A percentile compares a stretch with the other conserved stretches of the same genome.
These are phyloP conservation scores for Tethya wilhelma DNA, from an alignment of 37 sponge, comb jelly and placozoan genomes.

Conservation along the genomic window DNA sequence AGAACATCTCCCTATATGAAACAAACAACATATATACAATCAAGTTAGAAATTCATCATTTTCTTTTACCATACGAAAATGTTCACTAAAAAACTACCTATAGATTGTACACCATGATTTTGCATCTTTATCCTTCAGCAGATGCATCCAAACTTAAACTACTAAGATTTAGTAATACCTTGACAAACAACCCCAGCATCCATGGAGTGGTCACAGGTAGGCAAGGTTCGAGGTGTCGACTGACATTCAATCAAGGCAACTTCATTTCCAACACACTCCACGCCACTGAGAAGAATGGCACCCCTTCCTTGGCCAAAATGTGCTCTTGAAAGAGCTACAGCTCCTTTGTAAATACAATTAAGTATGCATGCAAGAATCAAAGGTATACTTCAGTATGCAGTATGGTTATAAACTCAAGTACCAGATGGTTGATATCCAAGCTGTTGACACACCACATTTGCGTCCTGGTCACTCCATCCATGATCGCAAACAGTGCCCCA, in stretches of 20 bases:
- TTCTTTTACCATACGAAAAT: too few species aligned
- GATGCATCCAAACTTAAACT: background rate
- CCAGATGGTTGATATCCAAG: constrained; percentile 10
- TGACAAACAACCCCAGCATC: background rate
- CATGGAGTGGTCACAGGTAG: background rate
- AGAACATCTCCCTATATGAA: background rate
- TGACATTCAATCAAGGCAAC: background rate
- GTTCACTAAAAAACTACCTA: too few species aligned
- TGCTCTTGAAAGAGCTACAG: background rate
- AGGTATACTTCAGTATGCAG: too few species aligned
- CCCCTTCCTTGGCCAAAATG: background rate
- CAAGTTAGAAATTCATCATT: too few species aligned
- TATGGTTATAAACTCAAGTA: too few species aligned
- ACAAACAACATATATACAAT: too few species aligned
- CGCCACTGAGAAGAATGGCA: background rate
- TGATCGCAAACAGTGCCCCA: constrained; percentile 13
- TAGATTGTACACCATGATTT: background rate
- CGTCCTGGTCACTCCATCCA: constrained; percentile 8
- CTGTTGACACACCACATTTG: constrained; percentile 13
- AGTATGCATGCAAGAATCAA: background rate
- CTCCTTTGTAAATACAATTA: background rate
- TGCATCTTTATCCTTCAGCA: background rate
- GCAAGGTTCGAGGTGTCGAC: background rate
- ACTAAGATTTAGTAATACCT: background rate
- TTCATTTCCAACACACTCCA: background rate